Evolutionary conservation across 2,113 vertebrate species (phyloP).

Genomic region (Trochalopteron elliotii): DNA sequence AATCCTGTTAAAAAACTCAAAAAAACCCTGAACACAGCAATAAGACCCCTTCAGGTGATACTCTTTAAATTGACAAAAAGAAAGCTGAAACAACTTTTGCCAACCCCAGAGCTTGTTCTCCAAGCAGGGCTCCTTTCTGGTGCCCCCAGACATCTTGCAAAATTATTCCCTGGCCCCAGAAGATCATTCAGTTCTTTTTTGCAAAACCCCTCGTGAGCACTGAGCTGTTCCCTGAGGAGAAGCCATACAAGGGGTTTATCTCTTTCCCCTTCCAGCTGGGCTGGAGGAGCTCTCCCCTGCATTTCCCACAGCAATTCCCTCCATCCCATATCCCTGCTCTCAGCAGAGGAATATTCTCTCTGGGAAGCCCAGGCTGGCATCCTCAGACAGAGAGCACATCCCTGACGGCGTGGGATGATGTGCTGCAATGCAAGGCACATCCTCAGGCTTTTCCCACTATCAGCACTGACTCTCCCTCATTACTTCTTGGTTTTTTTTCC

Average conservation of each 20-base stretch:
- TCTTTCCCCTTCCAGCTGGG: neutral
- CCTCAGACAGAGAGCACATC: neutral
- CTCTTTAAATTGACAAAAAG: neutral
- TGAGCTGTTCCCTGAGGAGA: neutral
- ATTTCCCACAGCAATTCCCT: neutral
- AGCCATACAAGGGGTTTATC: neutral
- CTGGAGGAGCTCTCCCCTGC: neutral
- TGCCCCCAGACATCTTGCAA: neutral
- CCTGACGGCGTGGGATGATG: fast-evolving
- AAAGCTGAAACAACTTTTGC: neutral
- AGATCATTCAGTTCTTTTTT: neutral
- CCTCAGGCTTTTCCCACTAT: neutral
- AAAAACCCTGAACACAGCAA: neutral
- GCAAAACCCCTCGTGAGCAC: fast-evolving
- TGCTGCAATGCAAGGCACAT: neutral
- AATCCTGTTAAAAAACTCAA: neutral
- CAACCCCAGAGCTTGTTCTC: neutral
- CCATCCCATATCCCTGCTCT: neutral
- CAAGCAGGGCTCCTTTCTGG: neutral
- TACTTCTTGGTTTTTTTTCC: neutral
- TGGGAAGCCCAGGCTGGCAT: fast-evolving
- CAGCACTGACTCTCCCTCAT: neutral
- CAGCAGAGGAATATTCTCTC: neutral
- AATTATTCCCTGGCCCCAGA: neutral
- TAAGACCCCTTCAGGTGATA: neutral